Conservation (phyloP, 2,888 invertebrate species). For the Tipula unca region DNA sequence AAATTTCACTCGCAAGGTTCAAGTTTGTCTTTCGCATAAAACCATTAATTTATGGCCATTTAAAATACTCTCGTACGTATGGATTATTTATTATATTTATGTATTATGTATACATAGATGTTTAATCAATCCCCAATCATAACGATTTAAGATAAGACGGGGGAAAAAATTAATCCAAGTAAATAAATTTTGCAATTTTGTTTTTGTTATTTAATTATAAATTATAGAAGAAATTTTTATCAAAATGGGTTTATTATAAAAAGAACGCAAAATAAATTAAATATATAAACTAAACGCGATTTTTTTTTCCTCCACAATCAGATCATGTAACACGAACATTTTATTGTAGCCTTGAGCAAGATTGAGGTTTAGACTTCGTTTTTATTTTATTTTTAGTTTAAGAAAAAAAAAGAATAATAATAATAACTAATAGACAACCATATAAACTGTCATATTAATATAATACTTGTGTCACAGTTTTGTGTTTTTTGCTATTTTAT, state of each 20-base stretch:
- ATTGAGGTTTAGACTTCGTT: neutral
- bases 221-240: neutral
- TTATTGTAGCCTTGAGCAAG: slow-evolving; percentile 8
- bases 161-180: neutral
- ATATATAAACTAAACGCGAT: neutral
- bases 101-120: neutral
- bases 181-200: neutral
- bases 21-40: neutral
- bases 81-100: neutral
- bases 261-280: neutral
- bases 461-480: neutral
- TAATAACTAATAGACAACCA: neutral
- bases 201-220: neutral
- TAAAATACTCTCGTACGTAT: neutral
- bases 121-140: neutral
- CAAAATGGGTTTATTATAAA: neutral
- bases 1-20: slow-evolving; percentile 8
- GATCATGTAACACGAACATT: slow-evolving; percentile 4
- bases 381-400: neutral
- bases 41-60: neutral
- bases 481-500: neutral
- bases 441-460: slow-evolving; percentile 1
- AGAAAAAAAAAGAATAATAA: neutral
- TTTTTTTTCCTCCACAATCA: neutral
- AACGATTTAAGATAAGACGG: neutral